A percentile compares a stretch with the other conserved stretches of the same genome.
These are phyloP conservation scores for Helobdella robusta DNA, from an alignment of 2,888 invertebrate genomes.

Conservation along the genomic window DNA sequence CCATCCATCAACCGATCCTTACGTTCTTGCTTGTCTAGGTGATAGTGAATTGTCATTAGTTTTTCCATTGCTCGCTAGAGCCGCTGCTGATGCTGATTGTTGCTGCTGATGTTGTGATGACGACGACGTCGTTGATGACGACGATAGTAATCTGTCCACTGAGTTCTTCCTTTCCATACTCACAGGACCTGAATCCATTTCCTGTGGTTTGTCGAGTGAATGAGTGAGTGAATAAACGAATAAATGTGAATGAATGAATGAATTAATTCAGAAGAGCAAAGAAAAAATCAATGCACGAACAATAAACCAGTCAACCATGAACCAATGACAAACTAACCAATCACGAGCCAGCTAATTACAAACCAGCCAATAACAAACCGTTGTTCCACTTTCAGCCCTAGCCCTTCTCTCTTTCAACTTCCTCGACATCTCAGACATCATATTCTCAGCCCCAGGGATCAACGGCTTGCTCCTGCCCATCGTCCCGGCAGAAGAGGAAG, in stretches of 20 bases:
- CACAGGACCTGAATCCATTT: background rate
- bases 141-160: conserved; percentile 9
- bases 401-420: conserved; percentile 24
- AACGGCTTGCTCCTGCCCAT: background rate
- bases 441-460: conserved; percentile 13
- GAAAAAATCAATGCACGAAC: background rate
- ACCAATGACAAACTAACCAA: too few species aligned
- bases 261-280: background rate
- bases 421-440: conserved; percentile 21
- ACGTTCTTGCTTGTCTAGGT: conserved; percentile 10
- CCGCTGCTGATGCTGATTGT: background rate
- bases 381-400: conserved; percentile 2
- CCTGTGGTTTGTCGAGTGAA: too few species aligned
- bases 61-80: background rate
- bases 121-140: background rate
- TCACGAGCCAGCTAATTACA: too few species aligned
- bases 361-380: background rate
- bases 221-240: background rate
- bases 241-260: background rate
- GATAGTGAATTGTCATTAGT: background rate
- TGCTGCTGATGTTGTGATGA: background rate
- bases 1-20: background rate
- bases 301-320: background rate
- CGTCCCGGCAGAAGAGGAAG: conserved; percentile 12
- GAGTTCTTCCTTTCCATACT: conserved; percentile 7